phyloP scores from a whole-genome alignment of 2,888 invertebrate species.

The Spisula solida region DNA sequence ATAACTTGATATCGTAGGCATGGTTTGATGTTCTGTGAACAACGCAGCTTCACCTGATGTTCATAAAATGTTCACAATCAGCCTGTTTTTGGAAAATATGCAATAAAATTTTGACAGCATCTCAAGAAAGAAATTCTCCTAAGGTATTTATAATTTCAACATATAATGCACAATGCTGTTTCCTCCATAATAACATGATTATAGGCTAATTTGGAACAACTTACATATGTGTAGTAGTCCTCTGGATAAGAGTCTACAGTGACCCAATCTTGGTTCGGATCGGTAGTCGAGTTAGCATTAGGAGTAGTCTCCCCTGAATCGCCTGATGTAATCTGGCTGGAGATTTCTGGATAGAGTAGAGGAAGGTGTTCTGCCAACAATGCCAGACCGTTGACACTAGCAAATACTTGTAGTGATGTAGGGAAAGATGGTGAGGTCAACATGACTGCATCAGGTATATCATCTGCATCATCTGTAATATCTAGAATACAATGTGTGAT shows the following conservation, averaged over 20 bases:
- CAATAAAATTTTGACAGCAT: too few relatives aligned
- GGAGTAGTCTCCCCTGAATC: slow-evolving; percentile 56
- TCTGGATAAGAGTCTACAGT: slow-evolving; percentile 89
- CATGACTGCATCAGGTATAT: slow-evolving; percentile 81
- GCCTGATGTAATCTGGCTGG: slow-evolving; percentile 88
- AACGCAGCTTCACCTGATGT: too few relatives aligned
- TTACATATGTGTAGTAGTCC: slow-evolving; percentile 71
- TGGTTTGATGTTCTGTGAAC: too few relatives aligned
- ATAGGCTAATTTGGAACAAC: too few relatives aligned
- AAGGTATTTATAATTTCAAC: too few relatives aligned
- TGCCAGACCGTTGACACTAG: slow-evolving; percentile 95
- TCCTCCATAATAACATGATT: too few relatives aligned
- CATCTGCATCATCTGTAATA: slow-evolving; percentile 72
- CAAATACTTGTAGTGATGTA: slow-evolving; percentile 94
- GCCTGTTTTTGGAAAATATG: too few relatives aligned
- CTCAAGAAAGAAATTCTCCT: too few relatives aligned
- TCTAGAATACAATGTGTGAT: slow-evolving; percentile 45
- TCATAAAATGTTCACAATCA: too few relatives aligned
- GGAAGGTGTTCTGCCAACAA: slow-evolving; percentile 96
- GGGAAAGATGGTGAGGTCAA: slow-evolving; percentile 85
- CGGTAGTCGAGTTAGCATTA: slow-evolving; percentile 38
- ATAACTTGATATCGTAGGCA: too few relatives aligned
- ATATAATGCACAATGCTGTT: too few relatives aligned
- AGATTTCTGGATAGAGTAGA: slow-evolving; percentile 94
- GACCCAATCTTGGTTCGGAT: slow-evolving; percentile 88